Evolutionary conservation across 2,888 invertebrate species (phyloP).

Genomic region (Tinea semifulvella): DNA sequence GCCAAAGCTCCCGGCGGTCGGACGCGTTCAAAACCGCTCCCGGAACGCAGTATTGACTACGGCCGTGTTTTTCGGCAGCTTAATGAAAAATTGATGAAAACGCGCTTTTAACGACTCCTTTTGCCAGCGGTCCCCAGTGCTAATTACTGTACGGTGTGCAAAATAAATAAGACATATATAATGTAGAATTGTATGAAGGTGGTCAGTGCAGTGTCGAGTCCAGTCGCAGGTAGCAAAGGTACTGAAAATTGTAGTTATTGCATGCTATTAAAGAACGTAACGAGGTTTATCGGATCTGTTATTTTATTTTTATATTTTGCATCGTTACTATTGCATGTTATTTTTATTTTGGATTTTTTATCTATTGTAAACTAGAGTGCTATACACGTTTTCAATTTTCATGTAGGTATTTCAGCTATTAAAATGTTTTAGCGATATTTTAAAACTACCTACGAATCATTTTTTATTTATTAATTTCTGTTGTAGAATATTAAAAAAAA

Average conservation of each 20-base stretch:
- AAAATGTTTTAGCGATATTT: too few species aligned
- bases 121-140: slow-evolving; percentile 17
- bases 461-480: too few species aligned
- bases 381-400: too few species aligned
- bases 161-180: background rate
- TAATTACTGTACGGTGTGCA: slow-evolving; percentile 8
- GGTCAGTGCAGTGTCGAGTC: slow-evolving; percentile 11
- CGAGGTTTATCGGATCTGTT: too few species aligned
- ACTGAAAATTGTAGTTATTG: slow-evolving; percentile 11
- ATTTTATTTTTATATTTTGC: too few species aligned
- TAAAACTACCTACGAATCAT: too few species aligned
- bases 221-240: slow-evolving; percentile 9
- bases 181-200: slow-evolving; percentile 7
- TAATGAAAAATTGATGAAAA: slow-evolving; percentile 41
- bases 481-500: too few species aligned
- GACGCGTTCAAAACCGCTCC: slow-evolving; percentile 30
- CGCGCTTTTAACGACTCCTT: slow-evolving; percentile 30
- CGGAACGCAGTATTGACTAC: background rate
- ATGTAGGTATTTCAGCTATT: too few species aligned
- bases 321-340: too few species aligned
- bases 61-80: slow-evolving; percentile 47
- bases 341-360: too few species aligned
- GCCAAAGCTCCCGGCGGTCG: slow-evolving; percentile 36
- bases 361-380: too few species aligned
- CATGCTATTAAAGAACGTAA: background rate